Conservation (phyloP, 2,797 vertebrate genomes). For the Sylvilagus floridanus region DNA sequence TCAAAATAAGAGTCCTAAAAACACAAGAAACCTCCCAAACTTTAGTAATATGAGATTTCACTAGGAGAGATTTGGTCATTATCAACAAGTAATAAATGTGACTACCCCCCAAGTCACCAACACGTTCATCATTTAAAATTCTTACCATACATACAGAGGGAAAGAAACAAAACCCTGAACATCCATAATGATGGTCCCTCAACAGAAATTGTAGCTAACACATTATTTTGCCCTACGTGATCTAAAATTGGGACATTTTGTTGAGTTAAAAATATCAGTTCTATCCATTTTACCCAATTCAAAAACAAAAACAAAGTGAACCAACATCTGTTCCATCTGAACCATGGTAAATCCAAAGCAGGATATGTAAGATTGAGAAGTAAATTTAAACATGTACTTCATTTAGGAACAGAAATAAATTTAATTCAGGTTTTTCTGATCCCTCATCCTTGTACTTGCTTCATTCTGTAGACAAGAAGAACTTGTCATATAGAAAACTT, state of each 20-base stretch:
- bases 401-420: slow-evolving; percentile 14
- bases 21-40: slow-evolving; percentile 16
- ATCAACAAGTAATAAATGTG: slow-evolving; percentile 53
- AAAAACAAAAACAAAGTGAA: slow-evolving; percentile 37
- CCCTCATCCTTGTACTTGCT: not conserved
- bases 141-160: not conserved
- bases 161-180: not conserved
- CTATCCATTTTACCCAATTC: not conserved
- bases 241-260: slow-evolving; percentile 11
- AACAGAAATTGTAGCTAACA: slow-evolving; percentile 15
- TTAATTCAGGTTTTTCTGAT: not conserved
- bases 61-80: slow-evolving; percentile 59
- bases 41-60: slow-evolving; percentile 38
- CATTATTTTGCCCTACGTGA: slow-evolving; percentile 3
- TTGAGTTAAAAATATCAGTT: not conserved
- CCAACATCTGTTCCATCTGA: not conserved
- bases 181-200: not conserved
- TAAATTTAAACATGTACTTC: not conserved
- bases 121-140: slow-evolving; percentile 40
- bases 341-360: not conserved
- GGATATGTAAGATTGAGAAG: not conserved
- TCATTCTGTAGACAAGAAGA: not conserved
- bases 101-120: not conserved
- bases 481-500: not conserved
- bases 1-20: slow-evolving; percentile 68